Conservation (phyloP, 2,888 invertebrate genomes). For the Allygus modestus region DNA sequence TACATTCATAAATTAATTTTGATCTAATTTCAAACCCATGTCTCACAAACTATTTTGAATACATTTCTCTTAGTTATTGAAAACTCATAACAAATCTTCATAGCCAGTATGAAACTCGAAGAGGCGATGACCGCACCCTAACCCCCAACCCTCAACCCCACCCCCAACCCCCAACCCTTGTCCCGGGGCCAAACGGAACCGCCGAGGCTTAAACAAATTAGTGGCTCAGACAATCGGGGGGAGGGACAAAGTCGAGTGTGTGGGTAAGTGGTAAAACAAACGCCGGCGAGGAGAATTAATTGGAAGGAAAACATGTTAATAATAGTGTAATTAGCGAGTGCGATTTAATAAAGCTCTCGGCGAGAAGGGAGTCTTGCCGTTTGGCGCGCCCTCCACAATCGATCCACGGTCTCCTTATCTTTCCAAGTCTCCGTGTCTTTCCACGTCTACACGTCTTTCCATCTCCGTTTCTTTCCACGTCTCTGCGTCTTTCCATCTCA, state of each 20-base stretch:
- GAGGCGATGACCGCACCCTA: not conserved
- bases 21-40: too few relatives aligned
- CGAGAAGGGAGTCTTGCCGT: not conserved
- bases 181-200: not conserved
- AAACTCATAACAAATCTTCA: too few relatives aligned
- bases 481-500: too few relatives aligned
- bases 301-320: conserved; percentile 59
- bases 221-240: not conserved
- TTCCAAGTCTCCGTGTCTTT: not conserved
- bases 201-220: conserved; percentile 38
- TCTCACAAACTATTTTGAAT: too few relatives aligned
- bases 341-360: conserved; percentile 55
- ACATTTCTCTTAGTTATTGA: too few relatives aligned
- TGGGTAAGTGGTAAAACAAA: conserved; percentile 55
- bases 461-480: too few relatives aligned
- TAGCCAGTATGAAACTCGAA: not conserved
- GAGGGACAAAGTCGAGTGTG: conserved; percentile 32
- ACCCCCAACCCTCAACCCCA: not conserved
- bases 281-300: conserved; percentile 54
- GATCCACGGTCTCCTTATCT: not conserved
- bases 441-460: too few relatives aligned
- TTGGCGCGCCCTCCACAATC: not conserved
- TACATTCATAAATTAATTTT: too few relatives aligned
- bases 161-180: not conserved
- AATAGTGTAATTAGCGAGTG: conserved; percentile 57